A percentile compares a stretch with the other conserved stretches of the same genome.
phyloP scores from a whole-genome alignment of 2,113 vertebrate species.

The Coregonus clupeaformis region DNA sequence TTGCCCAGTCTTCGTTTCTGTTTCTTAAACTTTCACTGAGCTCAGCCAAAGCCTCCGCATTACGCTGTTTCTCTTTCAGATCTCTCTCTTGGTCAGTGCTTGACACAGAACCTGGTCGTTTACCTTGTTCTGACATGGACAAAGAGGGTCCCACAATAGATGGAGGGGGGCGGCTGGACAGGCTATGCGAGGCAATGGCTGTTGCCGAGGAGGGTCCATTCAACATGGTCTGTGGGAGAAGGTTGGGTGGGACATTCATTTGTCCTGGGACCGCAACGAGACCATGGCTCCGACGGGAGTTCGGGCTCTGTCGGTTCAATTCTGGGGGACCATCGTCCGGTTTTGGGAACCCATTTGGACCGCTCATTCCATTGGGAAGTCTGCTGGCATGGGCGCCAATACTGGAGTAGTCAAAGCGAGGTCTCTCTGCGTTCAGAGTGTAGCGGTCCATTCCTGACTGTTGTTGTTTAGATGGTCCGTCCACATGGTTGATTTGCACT shows the following conservation, averaged over 20 bases:
- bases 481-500: constrained; percentile 79
- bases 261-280: constrained; percentile 78
- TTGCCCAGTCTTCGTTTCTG: constrained; percentile 85
- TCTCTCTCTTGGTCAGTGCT: constrained; percentile 87
- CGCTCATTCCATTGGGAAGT: constrained; percentile 83
- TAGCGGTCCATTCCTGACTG: constrained; percentile 81
- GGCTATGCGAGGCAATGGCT: constrained; percentile 79
- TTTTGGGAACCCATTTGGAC: constrained; percentile 86
- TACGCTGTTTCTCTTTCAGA: constrained; percentile 90
- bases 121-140: constrained; percentile 71
- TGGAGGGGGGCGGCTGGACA: constrained; percentile 70
- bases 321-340: constrained; percentile 85
- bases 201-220: constrained; percentile 79
- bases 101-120: constrained; percentile 84
- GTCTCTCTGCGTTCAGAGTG: constrained; percentile 71
- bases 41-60: constrained; percentile 87
- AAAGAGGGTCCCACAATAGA: constrained; percentile 65
- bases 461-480: constrained; percentile 69
- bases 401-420: constrained; percentile 82
- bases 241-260: constrained; percentile 82
- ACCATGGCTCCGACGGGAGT: constrained; percentile 75
- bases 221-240: constrained; percentile 85
- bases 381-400: constrained; percentile 72
- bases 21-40: constrained; percentile 89
- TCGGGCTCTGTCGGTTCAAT: constrained; percentile 87